Evolutionary conservation across 2,113 vertebrate genomes (phyloP), one percentile per base, ranked within the genome.

Genomic region (Saguinus midas): DNA sequence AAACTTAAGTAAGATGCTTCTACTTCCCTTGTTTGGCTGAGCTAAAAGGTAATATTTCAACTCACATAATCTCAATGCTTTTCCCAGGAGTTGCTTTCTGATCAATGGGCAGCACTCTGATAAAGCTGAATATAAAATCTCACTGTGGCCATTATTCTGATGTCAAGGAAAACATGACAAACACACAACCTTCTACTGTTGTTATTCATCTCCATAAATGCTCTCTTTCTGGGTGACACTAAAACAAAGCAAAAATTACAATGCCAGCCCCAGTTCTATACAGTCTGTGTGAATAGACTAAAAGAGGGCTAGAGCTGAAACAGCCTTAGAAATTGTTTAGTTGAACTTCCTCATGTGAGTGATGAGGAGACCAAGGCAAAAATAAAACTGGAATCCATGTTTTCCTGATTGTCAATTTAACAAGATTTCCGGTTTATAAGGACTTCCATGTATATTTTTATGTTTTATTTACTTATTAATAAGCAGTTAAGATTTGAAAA

Each of bases 111-210:
- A 90, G 48, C 20, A 16, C 25, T 23, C 23, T 83, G 93, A 91
- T 12, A 68, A 93, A 61, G n/a, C 85, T 95, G 68, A 83, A 93
- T 93, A 86, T 52, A 89, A 70, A 80, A 89, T 93, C 61, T 64
- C 87, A 80, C 57, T 11, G 18, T 87, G 95, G 20, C 79, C 79
- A 61, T 84, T 91, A 89, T 50, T 87, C 48, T 89, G 45, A 82
- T 58, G 48, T 83, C 48, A 89, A 88, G 79, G 70, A 89, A 96
- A 96, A 92, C 35, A 82, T 18, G 68, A 87, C 48, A 91, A 68
- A 92, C 81, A n/a, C 8, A 25, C 25, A 48, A 6, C 23, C 55
- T 66, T 35, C 35, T 14, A 35, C n/a, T 85, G 35, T 57, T 90
- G 94, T 91, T 86, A 57, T 86, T 93, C 17, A 64, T 91, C 58